These are phyloP conservation scores for Phortica okadai DNA, from an alignment of 2,888 invertebrate genomes.

Conservation along the genomic window DNA sequence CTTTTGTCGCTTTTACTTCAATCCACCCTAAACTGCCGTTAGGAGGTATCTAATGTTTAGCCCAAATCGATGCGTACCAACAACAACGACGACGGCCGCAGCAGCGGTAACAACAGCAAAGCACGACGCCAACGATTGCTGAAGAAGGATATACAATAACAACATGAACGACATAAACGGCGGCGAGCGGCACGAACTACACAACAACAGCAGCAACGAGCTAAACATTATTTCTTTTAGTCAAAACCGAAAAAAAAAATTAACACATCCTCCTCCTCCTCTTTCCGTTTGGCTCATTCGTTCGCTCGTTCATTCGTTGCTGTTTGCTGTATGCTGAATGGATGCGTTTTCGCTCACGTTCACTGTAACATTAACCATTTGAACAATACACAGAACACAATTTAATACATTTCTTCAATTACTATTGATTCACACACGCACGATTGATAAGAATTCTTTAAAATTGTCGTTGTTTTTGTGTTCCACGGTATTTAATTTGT, in stretches of 20 bases:
- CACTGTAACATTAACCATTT: not conserved
- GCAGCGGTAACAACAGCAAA: slow-evolving; percentile 36
- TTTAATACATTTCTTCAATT: slow-evolving; percentile 27
- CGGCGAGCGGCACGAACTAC: not conserved
- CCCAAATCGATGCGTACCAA: slow-evolving; percentile 66
- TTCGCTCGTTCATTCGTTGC: slow-evolving; percentile 13
- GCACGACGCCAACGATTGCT: not conserved
- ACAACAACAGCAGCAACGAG: slow-evolving; percentile 39
- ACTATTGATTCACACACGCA: slow-evolving; percentile 8
- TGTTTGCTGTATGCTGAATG: slow-evolving; percentile 1
- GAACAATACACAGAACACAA: not conserved
- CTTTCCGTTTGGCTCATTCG: not conserved
- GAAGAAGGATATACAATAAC: not conserved
- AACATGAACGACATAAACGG: not conserved
- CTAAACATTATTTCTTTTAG: not conserved
- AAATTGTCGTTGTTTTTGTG: not conserved
- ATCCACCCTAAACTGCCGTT: slow-evolving; percentile 64
- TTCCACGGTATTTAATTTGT: not conserved
- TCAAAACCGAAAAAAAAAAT: not conserved
- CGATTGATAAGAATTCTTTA: not conserved
- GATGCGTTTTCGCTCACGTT: slow-evolving; percentile 29
- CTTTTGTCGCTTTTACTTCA: slow-evolving; percentile 35
- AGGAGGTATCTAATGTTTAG: slow-evolving; percentile 70
- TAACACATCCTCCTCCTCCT: not conserved
- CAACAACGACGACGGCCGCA: slow-evolving; percentile 46